These are phyloP conservation scores for Hartigia nigra DNA, from an alignment of 2,888 invertebrate species.

Conservation along the genomic window DNA sequence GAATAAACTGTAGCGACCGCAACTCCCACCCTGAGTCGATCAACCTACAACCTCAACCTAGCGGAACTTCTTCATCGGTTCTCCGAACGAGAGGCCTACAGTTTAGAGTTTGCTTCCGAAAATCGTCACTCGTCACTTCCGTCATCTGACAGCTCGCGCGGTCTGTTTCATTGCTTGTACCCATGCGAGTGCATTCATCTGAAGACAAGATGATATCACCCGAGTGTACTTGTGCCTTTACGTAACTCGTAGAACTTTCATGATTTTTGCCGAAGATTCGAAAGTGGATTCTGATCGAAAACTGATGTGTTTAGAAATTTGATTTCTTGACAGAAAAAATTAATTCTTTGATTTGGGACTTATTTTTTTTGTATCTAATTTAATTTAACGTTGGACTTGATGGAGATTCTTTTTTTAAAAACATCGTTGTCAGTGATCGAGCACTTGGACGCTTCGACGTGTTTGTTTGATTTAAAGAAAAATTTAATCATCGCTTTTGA, in stretches of 20 bases:
- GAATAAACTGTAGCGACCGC: constrained; percentile 15
- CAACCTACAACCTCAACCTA: constrained; percentile 29
- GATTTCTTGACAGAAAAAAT: background rate
- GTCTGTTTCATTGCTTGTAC: background rate
- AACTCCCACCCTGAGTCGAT: constrained; percentile 28
- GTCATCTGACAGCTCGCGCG: background rate
- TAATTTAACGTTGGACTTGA: background rate
- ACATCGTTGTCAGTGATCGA: background rate
- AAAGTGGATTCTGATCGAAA: background rate
- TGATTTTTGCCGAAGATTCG: background rate
- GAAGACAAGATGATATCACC: background rate
- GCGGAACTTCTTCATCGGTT: constrained; percentile 23
- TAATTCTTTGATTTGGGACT: background rate
- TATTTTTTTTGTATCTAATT: background rate
- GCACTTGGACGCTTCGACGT: background rate
- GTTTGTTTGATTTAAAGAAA: background rate
- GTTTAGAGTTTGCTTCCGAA: constrained; percentile 9
- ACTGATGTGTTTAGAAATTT: background rate
- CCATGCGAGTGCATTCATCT: background rate
- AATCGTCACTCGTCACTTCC: background rate
- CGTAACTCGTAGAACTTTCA: background rate
- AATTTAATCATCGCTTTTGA: background rate
- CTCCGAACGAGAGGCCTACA: constrained; percentile 8
- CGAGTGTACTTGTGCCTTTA: background rate
- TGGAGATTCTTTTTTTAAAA: background rate